These are phyloP conservation scores for Synchiropus splendidus DNA, from an alignment of 2,113 vertebrate genomes.

Conservation along the genomic window DNA sequence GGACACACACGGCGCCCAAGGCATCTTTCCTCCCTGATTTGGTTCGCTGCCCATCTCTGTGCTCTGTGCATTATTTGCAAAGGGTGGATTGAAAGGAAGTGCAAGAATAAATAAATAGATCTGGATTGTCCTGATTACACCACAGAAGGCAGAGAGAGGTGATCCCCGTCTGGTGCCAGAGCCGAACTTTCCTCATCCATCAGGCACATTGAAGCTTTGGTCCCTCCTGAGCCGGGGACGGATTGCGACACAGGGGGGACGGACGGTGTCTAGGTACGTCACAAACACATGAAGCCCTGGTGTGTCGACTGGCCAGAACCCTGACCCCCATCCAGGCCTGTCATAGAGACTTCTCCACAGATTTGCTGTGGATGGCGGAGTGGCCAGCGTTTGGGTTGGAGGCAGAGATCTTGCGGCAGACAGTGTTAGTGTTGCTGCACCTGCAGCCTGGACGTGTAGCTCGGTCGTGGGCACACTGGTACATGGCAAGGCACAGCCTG, in stretches of 20 bases:
- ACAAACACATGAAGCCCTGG: constrained; percentile 9
- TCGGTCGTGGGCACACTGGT: constrained; percentile 81
- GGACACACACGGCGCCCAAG: constrained; percentile 13
- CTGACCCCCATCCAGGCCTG: constrained; percentile 34
- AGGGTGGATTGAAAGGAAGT: constrained; percentile 17
- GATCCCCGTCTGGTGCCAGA: constrained; percentile 5
- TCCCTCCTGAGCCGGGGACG: constrained; percentile 49
- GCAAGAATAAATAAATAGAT: constrained; percentile 49
- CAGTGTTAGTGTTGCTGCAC: constrained; percentile 92
- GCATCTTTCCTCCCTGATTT: constrained; percentile 16
- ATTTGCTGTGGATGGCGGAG: constrained; percentile 76
- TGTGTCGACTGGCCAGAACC: background rate
- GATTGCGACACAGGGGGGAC: constrained; percentile 14
- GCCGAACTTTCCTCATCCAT: constrained; percentile 31
- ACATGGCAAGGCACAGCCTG: constrained; percentile 86
- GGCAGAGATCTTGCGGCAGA: constrained; percentile 91
- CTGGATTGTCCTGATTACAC: constrained; percentile 13
- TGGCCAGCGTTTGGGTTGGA: constrained; percentile 66
- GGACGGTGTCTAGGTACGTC: constrained; percentile 32
- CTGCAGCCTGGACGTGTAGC: constrained; percentile 88
- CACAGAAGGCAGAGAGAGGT: constrained; percentile 12
- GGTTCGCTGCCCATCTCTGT: constrained; percentile 12
- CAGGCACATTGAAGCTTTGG: constrained; percentile 61
- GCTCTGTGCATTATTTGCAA: constrained; percentile 16
- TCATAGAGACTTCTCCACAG: constrained; percentile 93